phyloP scores from a whole-genome alignment of 1,140 invertebrate genomes.

The Dreissena rostriformis region DNA sequence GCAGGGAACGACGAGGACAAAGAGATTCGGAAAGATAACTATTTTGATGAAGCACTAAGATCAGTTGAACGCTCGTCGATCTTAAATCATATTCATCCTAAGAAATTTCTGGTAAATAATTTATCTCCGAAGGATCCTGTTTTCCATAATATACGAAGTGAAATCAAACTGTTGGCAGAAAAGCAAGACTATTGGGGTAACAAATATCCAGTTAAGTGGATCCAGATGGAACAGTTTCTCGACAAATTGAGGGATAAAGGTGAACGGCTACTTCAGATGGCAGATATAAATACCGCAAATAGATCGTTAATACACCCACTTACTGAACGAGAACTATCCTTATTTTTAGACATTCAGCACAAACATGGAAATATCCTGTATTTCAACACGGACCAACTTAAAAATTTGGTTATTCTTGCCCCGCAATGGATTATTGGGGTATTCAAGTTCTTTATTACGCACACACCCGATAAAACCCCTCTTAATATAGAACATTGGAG shows the following conservation, averaged over 20 bases:
- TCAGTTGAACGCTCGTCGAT: not conserved
- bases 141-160: slow-evolving; percentile 1
- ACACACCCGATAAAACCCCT: slow-evolving; percentile 28
- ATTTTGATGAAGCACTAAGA: slow-evolving; percentile 33
- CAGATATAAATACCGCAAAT: not conserved
- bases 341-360: slow-evolving; percentile 26
- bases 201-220: slow-evolving; percentile 8
- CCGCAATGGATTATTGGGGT: slow-evolving; percentile 47
- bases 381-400: slow-evolving; percentile 19
- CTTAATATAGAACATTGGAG: not conserved
- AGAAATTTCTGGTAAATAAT: slow-evolving; percentile 42
- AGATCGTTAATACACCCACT: not conserved
- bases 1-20: slow-evolving; percentile 22
- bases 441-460: slow-evolving; percentile 35
- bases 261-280: slow-evolving; percentile 23
- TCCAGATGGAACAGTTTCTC: slow-evolving; percentile 20
- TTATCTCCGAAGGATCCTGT: not conserved
- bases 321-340: slow-evolving; percentile 14
- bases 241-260: slow-evolving; percentile 5
- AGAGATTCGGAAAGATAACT: slow-evolving; percentile 29
- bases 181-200: slow-evolving; percentile 32
- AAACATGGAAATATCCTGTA: slow-evolving; percentile 23
- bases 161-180: not conserved
- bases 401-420: slow-evolving; percentile 21
- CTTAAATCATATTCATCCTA: slow-evolving; percentile 1